Percentiles rank a stretch among this genome's conserved stretches.
phyloP scores from a whole-genome alignment of 2,888 invertebrate species.

The Microchrysa polita region DNA sequence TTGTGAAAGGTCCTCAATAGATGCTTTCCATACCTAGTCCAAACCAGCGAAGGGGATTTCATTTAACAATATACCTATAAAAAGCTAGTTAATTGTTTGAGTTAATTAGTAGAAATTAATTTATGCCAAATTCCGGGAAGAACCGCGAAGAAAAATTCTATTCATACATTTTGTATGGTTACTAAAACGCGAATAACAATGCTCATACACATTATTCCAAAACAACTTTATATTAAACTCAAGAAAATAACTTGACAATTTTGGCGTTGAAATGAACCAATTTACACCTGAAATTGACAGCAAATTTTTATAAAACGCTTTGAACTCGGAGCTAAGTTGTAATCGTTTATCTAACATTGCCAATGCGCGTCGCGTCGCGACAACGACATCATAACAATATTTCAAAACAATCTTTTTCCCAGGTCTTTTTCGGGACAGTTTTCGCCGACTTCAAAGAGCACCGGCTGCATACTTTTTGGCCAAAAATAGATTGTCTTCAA shows the following conservation, averaged over 20 bases:
- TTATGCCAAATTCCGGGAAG: no score
- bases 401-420: constrained; percentile 10
- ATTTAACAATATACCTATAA: no score
- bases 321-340: neutral
- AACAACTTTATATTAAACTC: neutral
- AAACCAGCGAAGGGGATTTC: no score
- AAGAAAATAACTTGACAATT: constrained; percentile 19
- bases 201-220: no score
- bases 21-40: no score
- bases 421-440: neutral
- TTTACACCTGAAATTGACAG: constrained; percentile 27
- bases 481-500: constrained; percentile 18
- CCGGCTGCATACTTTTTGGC: constrained; percentile 7
- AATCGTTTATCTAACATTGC: constrained; percentile 8
- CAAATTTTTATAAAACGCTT: constrained; percentile 15
- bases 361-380: neutral
- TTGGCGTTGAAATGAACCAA: constrained; percentile 26
- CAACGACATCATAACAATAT: no score
- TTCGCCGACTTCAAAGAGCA: constrained; percentile 22
- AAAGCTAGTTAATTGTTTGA: no score
- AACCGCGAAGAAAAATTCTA: no score
- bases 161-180: no score
- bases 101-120: no score
- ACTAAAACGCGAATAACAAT: no score
- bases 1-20: no score